phyloP scores from a whole-genome alignment of 2,888 invertebrate species.

The Dromius quadrimaculatus region DNA sequence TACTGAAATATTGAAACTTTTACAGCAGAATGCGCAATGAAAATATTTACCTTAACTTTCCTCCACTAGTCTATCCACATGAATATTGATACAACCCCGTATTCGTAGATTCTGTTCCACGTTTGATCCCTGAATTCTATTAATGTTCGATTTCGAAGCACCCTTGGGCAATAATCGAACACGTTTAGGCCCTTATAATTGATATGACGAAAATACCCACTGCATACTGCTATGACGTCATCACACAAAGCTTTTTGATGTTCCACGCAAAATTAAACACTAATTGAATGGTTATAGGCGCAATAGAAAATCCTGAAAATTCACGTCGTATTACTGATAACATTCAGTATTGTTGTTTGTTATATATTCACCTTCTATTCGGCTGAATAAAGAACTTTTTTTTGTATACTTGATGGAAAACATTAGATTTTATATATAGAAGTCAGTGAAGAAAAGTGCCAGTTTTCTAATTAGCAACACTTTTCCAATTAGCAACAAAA shows the following conservation, averaged over 20 bases:
- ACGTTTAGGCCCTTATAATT: slow-evolving; percentile 33
- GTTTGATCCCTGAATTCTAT: slow-evolving; percentile 33
- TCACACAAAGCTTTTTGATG: slow-evolving; percentile 32
- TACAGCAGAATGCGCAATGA: slow-evolving; percentile 13
- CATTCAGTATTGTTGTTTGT: no score
- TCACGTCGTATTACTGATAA: no score
- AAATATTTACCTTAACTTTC: slow-evolving; percentile 29
- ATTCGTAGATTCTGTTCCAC: slow-evolving; percentile 9
- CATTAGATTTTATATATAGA: no score
- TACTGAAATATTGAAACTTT: slow-evolving; percentile 19
- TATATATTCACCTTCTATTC: no score
- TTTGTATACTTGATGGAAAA: no score
- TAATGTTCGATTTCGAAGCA: slow-evolving; percentile 18
- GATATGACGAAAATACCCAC: slow-evolving; percentile 28
- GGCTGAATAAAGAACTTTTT: no score
- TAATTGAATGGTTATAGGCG: slow-evolving; percentile 12
- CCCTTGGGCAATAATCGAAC: slow-evolving; percentile 37
- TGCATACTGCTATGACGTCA: slow-evolving; percentile 19
- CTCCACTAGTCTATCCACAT: not conserved
- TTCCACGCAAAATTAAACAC: slow-evolving; percentile 16
- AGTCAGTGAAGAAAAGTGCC: no score
- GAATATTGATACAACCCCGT: slow-evolving; percentile 26
- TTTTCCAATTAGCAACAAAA: no score
- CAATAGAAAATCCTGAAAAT: slow-evolving; percentile 3
- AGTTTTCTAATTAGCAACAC: no score